A percentile compares a stretch with the other conserved stretches of the same genome.
Conservation (phyloP, 2,888 invertebrate species). For the Drosophila mettleri region DNA sequence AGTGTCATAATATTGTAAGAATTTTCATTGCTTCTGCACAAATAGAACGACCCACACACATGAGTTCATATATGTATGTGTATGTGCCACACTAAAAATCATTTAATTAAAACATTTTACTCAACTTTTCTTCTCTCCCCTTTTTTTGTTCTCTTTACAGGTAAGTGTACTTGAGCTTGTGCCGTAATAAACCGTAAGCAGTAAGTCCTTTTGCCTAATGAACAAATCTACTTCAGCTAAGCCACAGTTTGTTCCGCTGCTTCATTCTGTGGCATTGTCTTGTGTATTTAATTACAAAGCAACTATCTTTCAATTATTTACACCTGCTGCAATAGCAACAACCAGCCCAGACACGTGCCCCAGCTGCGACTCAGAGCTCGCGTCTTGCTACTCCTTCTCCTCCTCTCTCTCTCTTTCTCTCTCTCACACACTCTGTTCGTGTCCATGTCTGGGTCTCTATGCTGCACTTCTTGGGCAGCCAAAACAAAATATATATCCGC, state of each 20-base stretch:
- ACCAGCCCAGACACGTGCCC: conserved; percentile 42
- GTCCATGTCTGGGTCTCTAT: conserved; percentile 35
- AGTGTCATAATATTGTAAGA: conserved; percentile 73
- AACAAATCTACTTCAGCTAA: conserved; percentile 53
- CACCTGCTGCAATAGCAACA: conserved; percentile 66
- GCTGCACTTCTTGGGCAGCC: conserved; percentile 68
- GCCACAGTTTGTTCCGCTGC: conserved; percentile 38
- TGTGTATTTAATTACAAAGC: conserved; percentile 78
- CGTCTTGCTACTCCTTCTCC: conserved; percentile 3
- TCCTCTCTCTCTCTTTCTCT: background rate
- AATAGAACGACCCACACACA: background rate
- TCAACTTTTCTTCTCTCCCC: conserved; percentile 19
- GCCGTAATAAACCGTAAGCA: conserved; percentile 31
- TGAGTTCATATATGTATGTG: background rate
- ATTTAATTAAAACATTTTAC: conserved; percentile 72
- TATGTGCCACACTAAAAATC: conserved; percentile 4
- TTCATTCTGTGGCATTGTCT: conserved; percentile 35
- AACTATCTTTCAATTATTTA: conserved; percentile 82
- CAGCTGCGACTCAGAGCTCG: conserved; percentile 22
- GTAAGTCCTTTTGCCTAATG: conserved; percentile 68
- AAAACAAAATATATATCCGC: conserved; percentile 82
- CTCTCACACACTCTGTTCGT: too few species aligned
- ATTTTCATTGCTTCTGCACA: conserved; percentile 62
- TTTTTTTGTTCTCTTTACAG: conserved; percentile 56
- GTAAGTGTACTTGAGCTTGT: conserved; percentile 59